These are phyloP conservation scores for Blomia tropicalis DNA, from an alignment of 2,888 invertebrate species.

Conservation along the genomic window DNA sequence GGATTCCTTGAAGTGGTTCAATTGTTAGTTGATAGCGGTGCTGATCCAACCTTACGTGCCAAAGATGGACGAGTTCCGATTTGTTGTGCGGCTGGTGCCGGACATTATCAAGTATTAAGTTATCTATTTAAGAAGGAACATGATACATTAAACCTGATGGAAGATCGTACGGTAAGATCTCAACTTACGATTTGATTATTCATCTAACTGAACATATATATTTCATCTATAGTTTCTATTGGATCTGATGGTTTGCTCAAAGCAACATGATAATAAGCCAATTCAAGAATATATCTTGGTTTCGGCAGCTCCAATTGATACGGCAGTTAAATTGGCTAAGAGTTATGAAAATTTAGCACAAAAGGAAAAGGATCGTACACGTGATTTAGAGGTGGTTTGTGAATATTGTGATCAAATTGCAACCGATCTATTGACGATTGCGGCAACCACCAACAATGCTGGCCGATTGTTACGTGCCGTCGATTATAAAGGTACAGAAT, in stretches of 20 bases:
- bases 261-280: constrained; percentile 80
- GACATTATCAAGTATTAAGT: constrained; percentile 84
- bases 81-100: constrained; percentile 94
- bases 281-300: constrained; percentile 93
- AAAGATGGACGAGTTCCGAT: constrained; percentile 88
- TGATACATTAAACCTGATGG: constrained; percentile 90
- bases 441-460: constrained; percentile 83
- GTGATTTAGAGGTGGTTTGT: constrained; percentile 84
- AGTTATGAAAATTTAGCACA: constrained; percentile 47
- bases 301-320: constrained; percentile 98
- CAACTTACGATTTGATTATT: not conserved
- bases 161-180: constrained; percentile 60
- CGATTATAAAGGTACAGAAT: constrained; percentile 80
- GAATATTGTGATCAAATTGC: constrained; percentile 96
- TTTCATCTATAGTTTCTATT: constrained; percentile 55
- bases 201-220: not conserved
- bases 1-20: constrained; percentile 89
- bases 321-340: constrained; percentile 89
- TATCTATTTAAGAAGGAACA: constrained; percentile 94
- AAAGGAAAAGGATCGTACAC: constrained; percentile 89
- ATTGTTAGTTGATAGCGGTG: constrained; percentile 82
- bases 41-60: constrained; percentile 83
- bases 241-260: constrained; percentile 93
- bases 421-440: constrained; percentile 78
- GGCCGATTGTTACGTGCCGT: constrained; percentile 85